A percentile compares a stretch with the other conserved stretches of the same genome.
Evolutionary conservation across 2,113 vertebrate species (phyloP).

Genomic region (Megaceryle torquata): DNA sequence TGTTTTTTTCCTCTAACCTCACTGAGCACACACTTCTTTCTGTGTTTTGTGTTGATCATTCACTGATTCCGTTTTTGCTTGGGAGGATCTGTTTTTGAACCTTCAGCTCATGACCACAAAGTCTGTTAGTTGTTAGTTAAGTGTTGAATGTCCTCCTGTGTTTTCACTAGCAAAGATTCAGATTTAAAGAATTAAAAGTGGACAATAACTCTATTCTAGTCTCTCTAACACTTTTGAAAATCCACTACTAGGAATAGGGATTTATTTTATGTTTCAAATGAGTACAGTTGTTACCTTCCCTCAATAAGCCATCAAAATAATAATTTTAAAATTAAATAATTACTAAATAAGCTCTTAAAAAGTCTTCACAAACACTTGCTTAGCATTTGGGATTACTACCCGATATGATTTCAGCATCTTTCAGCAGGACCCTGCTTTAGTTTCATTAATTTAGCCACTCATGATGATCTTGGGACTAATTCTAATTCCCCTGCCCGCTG

Average conservation of each 20-base stretch:
- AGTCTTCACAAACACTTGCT: background rate
- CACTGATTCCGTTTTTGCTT: background rate
- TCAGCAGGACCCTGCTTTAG: background rate
- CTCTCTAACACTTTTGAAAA: background rate
- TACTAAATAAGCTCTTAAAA: background rate
- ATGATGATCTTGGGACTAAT: background rate
- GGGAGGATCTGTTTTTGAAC: background rate
- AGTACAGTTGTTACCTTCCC: background rate
- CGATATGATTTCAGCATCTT: background rate
- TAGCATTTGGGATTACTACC: background rate
- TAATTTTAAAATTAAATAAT: background rate
- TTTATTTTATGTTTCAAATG: background rate
- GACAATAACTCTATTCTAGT: too few relatives aligned
- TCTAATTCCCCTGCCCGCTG: background rate
- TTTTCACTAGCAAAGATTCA: background rate
- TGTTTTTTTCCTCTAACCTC: background rate
- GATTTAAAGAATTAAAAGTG: background rate
- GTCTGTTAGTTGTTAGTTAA: background rate
- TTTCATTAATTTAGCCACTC: background rate
- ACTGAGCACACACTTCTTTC: fast-evolving
- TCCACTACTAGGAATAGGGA: background rate
- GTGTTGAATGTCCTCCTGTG: background rate
- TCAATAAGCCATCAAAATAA: background rate
- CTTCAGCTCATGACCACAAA: background rate
- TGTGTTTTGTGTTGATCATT: background rate